Evolutionary conservation across 2,797 vertebrate genomes (phyloP).

Genomic region (Euthynnus affinis): DNA sequence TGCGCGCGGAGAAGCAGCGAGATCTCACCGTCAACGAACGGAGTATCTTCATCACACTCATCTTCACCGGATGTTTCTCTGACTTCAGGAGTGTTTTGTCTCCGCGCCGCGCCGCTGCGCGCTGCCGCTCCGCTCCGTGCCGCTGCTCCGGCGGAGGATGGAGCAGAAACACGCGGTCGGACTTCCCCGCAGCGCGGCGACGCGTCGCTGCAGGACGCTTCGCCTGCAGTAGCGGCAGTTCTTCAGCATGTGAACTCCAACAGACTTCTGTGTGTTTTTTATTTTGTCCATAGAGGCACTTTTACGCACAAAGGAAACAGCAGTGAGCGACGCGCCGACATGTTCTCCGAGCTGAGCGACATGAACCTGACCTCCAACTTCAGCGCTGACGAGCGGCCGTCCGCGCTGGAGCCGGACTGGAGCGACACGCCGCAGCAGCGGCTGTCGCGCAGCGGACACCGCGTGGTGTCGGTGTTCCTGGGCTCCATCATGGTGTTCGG

Average conservation of each 20-base stretch:
- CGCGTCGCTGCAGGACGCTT: too few relatives aligned
- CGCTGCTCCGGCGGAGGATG: constrained; percentile 14
- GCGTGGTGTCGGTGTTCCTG: constrained; percentile 85
- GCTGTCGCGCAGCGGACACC: constrained; percentile 81
- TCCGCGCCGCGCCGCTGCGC: not conserved
- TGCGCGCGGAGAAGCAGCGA: not conserved
- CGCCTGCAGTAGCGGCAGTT: not conserved
- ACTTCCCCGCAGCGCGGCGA: too few relatives aligned
- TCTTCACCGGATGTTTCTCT: not conserved
- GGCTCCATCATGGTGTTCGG: constrained; percentile 87
- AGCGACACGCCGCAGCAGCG: constrained; percentile 59
- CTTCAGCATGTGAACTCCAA: not conserved
- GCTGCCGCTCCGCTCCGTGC: too few relatives aligned
- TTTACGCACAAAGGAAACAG: too few relatives aligned
- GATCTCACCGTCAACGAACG: too few relatives aligned
- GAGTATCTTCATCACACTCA: not conserved
- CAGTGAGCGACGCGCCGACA: not conserved
- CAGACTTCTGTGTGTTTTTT: not conserved
- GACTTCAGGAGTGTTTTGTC: too few relatives aligned
- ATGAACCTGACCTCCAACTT: constrained; percentile 68
- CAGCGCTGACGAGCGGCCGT: constrained; percentile 12
- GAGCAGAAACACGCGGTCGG: not conserved
- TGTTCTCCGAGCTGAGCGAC: constrained; percentile 64
- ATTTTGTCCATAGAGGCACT: not conserved
- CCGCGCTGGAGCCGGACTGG: constrained; percentile 48